Evolutionary conservation across 2,113 vertebrate genomes (phyloP).

Genomic region (Thryonomys swinderianus): DNA sequence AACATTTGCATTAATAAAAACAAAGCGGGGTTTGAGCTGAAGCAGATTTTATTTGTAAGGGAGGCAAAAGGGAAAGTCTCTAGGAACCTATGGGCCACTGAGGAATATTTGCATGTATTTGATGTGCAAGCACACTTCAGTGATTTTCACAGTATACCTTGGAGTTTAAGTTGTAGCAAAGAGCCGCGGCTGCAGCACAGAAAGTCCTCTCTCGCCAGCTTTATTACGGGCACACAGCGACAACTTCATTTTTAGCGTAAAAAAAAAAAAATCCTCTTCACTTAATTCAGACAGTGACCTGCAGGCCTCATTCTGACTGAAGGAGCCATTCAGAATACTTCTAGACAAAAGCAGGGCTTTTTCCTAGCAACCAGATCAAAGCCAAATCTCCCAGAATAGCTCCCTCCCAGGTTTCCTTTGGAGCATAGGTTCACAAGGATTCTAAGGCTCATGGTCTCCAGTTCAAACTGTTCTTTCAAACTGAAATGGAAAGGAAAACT

Average conservation of each 20-base stretch:
- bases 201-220: conserved; percentile 11
- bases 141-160: conserved; percentile 71
- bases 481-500: conserved; percentile 78
- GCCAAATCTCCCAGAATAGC: conserved; percentile 80
- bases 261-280: conserved; percentile 81
- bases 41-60: conserved; percentile 69
- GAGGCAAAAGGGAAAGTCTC: conserved; percentile 63
- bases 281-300: conserved; percentile 84
- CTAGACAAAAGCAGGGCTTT: conserved; percentile 82
- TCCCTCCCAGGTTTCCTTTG: conserved; percentile 87
- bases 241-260: conserved; percentile 81
- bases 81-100: conserved; percentile 65
- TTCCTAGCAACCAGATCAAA: conserved; percentile 85
- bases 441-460: conserved; percentile 76
- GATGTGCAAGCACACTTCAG: conserved; percentile 67
- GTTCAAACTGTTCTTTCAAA: conserved; percentile 81
- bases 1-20: conserved; percentile 72
- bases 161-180: conserved; percentile 63
- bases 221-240: conserved; percentile 63
- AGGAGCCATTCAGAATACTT: conserved; percentile 82
- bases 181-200: neutral
- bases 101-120: conserved; percentile 79
- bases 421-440: conserved; percentile 78
- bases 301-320: conserved; percentile 82
- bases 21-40: conserved; percentile 67